phyloP scores from a whole-genome alignment of 2,888 invertebrate species.

The Sesia apiformis region DNA sequence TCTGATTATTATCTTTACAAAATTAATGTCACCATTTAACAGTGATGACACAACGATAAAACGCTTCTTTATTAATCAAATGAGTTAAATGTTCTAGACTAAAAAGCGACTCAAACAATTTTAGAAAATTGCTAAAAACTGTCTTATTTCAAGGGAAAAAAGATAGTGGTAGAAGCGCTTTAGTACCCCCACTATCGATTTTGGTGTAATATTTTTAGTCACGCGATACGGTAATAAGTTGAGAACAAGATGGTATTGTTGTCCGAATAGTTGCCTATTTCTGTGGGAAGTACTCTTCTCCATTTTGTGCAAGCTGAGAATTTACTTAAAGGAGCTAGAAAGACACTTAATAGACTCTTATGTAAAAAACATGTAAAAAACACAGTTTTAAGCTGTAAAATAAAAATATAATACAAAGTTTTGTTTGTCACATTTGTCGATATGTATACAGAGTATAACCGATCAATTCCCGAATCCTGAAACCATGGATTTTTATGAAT shows the following conservation, averaged over 20 bases:
- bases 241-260: neutral
- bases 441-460: no score
- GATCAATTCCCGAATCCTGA: no score
- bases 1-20: neutral
- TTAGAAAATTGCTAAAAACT: constrained; percentile 5
- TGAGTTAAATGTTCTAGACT: constrained; percentile 4
- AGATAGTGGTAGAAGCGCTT: constrained; percentile 17
- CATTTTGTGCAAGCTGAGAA: no score
- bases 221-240: constrained; percentile 28
- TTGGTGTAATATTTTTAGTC: constrained; percentile 26
- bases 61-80: constrained; percentile 17
- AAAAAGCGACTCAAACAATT: constrained; percentile 11
- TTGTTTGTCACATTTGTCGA: no score
- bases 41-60: constrained; percentile 4
- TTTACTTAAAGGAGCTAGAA: no score
- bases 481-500: no score
- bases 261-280: no score
- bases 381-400: no score
- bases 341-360: no score
- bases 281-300: no score
- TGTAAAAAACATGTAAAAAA: no score
- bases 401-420: no score
- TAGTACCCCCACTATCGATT: constrained; percentile 21
- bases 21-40: neutral
- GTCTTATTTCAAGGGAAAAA: neutral